These are phyloP conservation scores for Micrasema longulum DNA, from an alignment of 1,140 invertebrate genomes.

Conservation along the genomic window DNA sequence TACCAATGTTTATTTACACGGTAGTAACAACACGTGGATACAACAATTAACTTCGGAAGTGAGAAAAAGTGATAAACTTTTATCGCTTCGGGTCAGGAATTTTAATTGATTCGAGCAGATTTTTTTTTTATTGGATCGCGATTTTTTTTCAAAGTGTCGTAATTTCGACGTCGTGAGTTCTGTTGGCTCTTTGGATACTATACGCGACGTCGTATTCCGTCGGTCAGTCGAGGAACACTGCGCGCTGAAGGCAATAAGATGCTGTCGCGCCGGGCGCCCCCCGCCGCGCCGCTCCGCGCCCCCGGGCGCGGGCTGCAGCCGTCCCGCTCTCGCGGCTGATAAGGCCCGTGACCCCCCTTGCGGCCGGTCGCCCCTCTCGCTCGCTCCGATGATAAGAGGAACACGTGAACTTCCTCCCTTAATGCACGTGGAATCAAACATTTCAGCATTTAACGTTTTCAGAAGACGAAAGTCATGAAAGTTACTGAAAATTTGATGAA, in stretches of 20 bases:
- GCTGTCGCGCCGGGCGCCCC: slow-evolving; percentile 57
- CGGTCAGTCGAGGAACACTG: slow-evolving; percentile 65
- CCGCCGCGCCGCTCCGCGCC: slow-evolving; percentile 57
- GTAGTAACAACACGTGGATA: slow-evolving; percentile 26
- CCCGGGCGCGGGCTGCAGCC: slow-evolving; percentile 55
- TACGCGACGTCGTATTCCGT: slow-evolving; percentile 61
- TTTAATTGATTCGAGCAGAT: neutral
- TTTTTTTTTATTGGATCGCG: slow-evolving; percentile 40
- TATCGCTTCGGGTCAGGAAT: neutral
- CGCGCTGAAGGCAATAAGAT: slow-evolving; percentile 51
- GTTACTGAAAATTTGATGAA: no score
- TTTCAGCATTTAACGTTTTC: no score
- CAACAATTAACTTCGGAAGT: neutral
- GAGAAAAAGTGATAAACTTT: no score
- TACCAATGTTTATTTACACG: slow-evolving; percentile 39
- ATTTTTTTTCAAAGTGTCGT: slow-evolving; percentile 34
- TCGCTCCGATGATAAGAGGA: slow-evolving; percentile 45
- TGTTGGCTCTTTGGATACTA: slow-evolving; percentile 15
- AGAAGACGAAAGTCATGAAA: no score
- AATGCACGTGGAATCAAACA: slow-evolving; percentile 27
- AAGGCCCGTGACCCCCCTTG: slow-evolving; percentile 22
- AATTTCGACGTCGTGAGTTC: slow-evolving; percentile 38
- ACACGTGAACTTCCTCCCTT: slow-evolving; percentile 48
- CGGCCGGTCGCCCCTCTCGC: slow-evolving; percentile 25
- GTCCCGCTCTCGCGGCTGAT: slow-evolving; percentile 31